phyloP scores from a whole-genome alignment of 2,113 vertebrate genomes.

The Micromys minutus region DNA sequence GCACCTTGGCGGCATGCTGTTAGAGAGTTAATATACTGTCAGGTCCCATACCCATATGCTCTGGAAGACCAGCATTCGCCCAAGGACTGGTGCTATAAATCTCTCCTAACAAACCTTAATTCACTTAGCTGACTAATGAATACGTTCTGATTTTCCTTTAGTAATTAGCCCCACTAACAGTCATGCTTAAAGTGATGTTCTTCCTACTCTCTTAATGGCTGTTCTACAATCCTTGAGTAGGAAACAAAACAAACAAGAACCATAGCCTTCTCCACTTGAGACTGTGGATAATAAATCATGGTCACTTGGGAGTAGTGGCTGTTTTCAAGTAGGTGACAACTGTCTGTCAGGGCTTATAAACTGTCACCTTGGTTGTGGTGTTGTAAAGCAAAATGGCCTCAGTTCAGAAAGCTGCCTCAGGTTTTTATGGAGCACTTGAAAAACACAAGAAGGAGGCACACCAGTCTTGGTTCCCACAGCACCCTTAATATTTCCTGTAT shows the following conservation, averaged over 20 bases:
- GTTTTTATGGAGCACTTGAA: conserved; percentile 75
- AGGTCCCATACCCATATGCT: conserved; percentile 42
- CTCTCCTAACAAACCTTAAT: conserved; percentile 82
- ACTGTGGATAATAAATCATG: conserved; percentile 55
- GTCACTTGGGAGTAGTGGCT: conserved; percentile 32
- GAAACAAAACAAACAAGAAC: neutral
- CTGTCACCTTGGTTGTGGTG: conserved; percentile 58
- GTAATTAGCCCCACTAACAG: conserved; percentile 82
- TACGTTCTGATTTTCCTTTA: conserved; percentile 78
- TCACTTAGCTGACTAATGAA: conserved; percentile 82
- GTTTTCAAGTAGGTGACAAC: conserved; percentile 55
- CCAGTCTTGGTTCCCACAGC: conserved; percentile 68
- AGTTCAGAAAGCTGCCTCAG: neutral
- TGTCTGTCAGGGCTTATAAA: conserved; percentile 69
- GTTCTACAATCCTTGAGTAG: conserved; percentile 62
- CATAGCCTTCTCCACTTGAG: conserved; percentile 55
- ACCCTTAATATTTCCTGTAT: conserved; percentile 70
- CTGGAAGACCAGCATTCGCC: conserved; percentile 72
- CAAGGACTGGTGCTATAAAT: conserved; percentile 77
- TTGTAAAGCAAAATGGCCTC: conserved; percentile 16
- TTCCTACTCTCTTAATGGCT: conserved; percentile 68
- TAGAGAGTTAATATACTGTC: conserved; percentile 71
- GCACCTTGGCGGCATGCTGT: conserved; percentile 46
- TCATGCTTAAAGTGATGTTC: conserved; percentile 72
- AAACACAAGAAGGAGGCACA: conserved; percentile 72